Percentiles rank a stretch among this genome's conserved stretches.
Conservation (phyloP, 2,797 vertebrate genomes). For the Microhierax caerulescens region DNA sequence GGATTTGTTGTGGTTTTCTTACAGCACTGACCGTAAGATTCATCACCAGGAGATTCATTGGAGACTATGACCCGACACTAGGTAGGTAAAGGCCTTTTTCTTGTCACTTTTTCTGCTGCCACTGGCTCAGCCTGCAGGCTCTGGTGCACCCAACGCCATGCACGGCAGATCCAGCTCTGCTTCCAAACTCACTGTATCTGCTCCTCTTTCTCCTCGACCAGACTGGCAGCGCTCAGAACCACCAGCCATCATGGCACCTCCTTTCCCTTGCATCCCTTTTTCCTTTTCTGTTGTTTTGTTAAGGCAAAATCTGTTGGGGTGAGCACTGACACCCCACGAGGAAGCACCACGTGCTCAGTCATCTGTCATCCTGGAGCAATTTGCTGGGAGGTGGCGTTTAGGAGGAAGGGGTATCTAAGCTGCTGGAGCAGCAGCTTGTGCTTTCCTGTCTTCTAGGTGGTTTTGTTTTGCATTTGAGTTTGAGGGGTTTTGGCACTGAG, state of each 20-base stretch:
- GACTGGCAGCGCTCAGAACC: not conserved
- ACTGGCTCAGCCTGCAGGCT: not conserved
- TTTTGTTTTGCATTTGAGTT: not conserved
- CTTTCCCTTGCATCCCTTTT: not conserved
- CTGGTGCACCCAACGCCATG: not conserved
- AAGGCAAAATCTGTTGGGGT: rapidly evolving
- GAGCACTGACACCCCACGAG: rapidly evolving
- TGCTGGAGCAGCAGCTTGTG: not conserved
- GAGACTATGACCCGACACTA: conserved; percentile 81
- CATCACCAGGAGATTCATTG: conserved; percentile 83
- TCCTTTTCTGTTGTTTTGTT: not conserved
- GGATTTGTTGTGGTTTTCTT: not conserved
- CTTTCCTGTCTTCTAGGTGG: not conserved
- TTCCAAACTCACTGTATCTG: rapidly evolving
- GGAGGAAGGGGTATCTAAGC: not conserved
- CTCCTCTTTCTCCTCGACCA: not conserved
- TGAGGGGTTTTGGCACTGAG: not conserved
- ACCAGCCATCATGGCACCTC: rapidly evolving
- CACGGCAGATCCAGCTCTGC: not conserved
- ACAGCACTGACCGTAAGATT: conserved; percentile 79
- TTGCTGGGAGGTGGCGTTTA: not conserved
- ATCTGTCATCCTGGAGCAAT: too few relatives aligned
- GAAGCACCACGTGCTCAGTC: not conserved
- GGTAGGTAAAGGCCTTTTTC: conserved; percentile 65
- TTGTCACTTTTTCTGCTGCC: not conserved